Base-by-base conservation (phyloP, 2,888 invertebrate genomes). In the Idaea biselata region DNA sequence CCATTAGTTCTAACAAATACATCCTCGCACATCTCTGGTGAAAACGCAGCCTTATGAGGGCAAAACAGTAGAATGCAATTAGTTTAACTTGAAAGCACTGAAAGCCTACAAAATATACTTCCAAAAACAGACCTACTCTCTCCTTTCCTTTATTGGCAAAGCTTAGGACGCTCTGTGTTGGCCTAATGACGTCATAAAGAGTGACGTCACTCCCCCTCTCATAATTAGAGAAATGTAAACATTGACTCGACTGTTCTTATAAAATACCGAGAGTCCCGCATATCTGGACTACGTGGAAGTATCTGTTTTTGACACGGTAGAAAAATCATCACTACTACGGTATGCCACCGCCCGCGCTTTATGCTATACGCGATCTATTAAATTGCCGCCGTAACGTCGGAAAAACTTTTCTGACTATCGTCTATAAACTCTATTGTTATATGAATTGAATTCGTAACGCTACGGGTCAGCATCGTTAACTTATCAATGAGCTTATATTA, bases 151-250 rank as follows among this genome's bases (percentile, higher is more conserved):
- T 80, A 83, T 80, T 77, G 79, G 73, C 74, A 68, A 70, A 75
- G 75, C 81, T 78, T 74, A 77, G 77, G 75, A 74, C 71, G 72
- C 69, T 76, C 78, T 78, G 77, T 76, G 76, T 78, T 74, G 74
- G 80, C 77, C 73, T 77, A 80, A 79, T 74, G 79, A 80, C 75
- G 75, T 75, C 78, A 75, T 80, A 81, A 83, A 81, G 75, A 73
- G 67, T 17, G 67, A 64, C 64, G 72, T 78, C 81, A 83, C 80
- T 77, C 65, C 67, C 65, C 68, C 73, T 64, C 64, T 77, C 78
- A 77, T 81, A 83, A 86, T 82, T 84, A 81, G 78, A 78, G 80
- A 78, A 80, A 78, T 79, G 79, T 82, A 82, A 79, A 80, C 80
- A 82, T 76, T 74, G 73, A 70, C 67, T 44, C 44, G 44, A 44